These are phyloP conservation scores for Drosophila arizonae DNA, from an alignment of 1,140 invertebrate species.

Conservation along the genomic window DNA sequence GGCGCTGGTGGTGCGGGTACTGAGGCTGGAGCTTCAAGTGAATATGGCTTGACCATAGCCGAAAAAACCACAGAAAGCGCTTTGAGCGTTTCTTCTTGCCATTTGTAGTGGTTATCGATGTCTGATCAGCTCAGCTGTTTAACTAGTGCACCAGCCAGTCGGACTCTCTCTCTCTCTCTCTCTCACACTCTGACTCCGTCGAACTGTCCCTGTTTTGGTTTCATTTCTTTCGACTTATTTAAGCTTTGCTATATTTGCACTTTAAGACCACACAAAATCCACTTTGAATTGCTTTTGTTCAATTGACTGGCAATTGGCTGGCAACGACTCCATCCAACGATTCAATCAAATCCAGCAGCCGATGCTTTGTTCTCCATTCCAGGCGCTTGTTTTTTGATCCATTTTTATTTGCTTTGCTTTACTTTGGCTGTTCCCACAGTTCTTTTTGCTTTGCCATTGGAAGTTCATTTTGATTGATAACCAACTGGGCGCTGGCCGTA, in stretches of 20 bases:
- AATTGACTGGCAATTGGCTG: constrained; percentile 76
- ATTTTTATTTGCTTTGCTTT: constrained; percentile 9
- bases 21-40: constrained; percentile 8
- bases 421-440: constrained; percentile 25
- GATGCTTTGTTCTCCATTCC: constrained; percentile 58
- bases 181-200: constrained; percentile 13
- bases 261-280: constrained; percentile 74
- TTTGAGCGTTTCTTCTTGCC: constrained; percentile 33
- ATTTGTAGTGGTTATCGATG: constrained; percentile 35
- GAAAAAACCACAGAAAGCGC: constrained; percentile 67
- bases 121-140: constrained; percentile 35
- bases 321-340: constrained; percentile 32
- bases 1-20: background rate
- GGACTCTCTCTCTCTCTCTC: background rate
- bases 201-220: constrained; percentile 4
- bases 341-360: constrained; percentile 58
- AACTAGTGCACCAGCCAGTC: background rate
- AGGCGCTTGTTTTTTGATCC: constrained; percentile 28
- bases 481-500: constrained; percentile 55
- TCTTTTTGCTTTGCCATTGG: constrained; percentile 50
- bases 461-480: constrained; percentile 71
- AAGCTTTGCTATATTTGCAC: constrained; percentile 73
- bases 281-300: constrained; percentile 83
- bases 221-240: constrained; percentile 62
- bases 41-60: constrained; percentile 5